Conservation (phyloP, 1,140 invertebrate species). For the Akabosia matsudoensis region DNA sequence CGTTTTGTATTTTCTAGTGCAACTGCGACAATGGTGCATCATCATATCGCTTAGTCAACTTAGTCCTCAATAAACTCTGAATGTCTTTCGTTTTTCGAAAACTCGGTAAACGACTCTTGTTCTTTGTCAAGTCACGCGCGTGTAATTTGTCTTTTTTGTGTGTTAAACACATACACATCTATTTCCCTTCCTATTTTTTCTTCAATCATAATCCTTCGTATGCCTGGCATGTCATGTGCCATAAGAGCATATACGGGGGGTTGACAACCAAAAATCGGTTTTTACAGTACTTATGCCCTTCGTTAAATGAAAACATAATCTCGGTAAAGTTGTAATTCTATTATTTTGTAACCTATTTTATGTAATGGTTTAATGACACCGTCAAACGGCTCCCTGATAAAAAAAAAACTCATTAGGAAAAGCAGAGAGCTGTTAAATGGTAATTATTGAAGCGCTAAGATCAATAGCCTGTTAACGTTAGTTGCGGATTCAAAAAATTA, state of each 20-base stretch:
- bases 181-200: not conserved
- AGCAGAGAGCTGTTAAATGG: not conserved
- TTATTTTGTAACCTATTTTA: no score
- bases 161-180: not conserved
- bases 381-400: not conserved
- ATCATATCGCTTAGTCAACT: no score
- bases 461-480: not conserved
- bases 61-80: no score
- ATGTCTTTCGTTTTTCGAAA: not conserved
- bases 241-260: not conserved
- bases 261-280: not conserved
- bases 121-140: slow-evolving; percentile 42
- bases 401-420: not conserved
- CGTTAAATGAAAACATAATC: no score
- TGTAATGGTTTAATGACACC: no score
- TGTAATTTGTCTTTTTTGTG: slow-evolving; percentile 35
- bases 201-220: slow-evolving; percentile 36
- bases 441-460: not conserved
- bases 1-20: not conserved
- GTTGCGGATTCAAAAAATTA: not conserved
- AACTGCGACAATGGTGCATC: not conserved
- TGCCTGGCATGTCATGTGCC: slow-evolving; percentile 38
- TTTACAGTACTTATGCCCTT: no score
- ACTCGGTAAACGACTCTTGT: not conserved
- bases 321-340: no score